Percentiles rank a stretch among this genome's conserved stretches.
Conservation (phyloP, 2,797 vertebrate species). For the Margarornis squamiger region DNA sequence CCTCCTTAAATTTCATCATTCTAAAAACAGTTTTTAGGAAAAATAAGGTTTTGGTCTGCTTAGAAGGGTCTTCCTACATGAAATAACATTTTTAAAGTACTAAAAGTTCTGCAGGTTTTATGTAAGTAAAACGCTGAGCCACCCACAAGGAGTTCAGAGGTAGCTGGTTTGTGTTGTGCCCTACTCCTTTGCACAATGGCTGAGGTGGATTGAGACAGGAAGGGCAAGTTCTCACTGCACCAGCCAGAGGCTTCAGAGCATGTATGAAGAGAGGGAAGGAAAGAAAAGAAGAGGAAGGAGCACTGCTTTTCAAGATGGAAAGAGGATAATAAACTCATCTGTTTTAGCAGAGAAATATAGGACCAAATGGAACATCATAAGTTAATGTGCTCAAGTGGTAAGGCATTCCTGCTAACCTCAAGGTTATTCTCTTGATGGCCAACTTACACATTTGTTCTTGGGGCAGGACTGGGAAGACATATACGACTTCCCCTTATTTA, state of each 20-base stretch:
- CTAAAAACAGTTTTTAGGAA: neutral
- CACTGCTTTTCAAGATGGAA: neutral
- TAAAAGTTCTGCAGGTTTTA: neutral
- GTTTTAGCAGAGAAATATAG: neutral
- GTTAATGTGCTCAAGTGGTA: neutral
- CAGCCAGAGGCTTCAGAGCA: neutral
- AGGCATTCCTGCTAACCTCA: neutral
- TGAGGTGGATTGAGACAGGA: neutral
- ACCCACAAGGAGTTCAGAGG: neutral
- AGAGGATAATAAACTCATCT: neutral
- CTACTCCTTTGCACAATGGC: neutral
- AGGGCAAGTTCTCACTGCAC: neutral
- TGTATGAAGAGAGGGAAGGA: rapidly evolving
- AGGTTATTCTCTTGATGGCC: neutral
- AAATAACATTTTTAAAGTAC: neutral
- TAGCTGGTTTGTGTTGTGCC: neutral
- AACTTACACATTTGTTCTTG: neutral
- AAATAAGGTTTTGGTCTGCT: neutral
- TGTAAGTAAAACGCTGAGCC: neutral
- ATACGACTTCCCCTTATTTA: neutral
- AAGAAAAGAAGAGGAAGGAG: neutral
- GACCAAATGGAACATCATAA: neutral
- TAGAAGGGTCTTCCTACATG: neutral
- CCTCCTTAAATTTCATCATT: neutral
- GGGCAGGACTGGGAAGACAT: neutral